Base-by-base conservation (phyloP, 2,797 vertebrate genomes). In the Leucoraja ocellata region DNA sequence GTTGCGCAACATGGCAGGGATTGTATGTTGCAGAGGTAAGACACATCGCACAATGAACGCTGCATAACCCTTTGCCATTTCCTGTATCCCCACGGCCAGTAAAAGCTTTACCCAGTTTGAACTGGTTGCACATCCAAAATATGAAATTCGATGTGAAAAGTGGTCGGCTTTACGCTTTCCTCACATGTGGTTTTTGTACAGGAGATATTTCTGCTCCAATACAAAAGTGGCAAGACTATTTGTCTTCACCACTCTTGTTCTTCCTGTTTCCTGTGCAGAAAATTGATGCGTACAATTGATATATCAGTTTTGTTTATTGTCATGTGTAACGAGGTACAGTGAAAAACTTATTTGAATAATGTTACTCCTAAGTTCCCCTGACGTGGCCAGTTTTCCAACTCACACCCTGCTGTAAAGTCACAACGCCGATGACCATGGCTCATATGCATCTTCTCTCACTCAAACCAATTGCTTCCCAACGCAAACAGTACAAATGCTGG, bases 1-100 rank as follows among this genome's bases (percentile, higher is more conserved):
- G 84, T 65, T 32, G n/a, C 36, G 84, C 84, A 88, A 88, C 61
- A 88, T 68, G 84, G 84, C 63, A 88, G 84, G 13, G 68, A n/a
- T 65, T 68, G 61, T 21, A 88, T 88, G 84, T 88, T 88, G 61
- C n/a, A 0, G n/a, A 88, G 84, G 28, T 68, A 88, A 88, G 14
- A 18, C 63, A 88, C 16, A 68, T 36, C 84, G n/a, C 65, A 63
- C 84, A 68, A 32, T 32, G 84, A 88, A 88, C 68, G 84, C 61
- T 10, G 65, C 36, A 88, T 88, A 63, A 68, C 25, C 84, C 61
- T 32, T 88, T n/a, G 68, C n/a, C n/a, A 32, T 88, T 68, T 88
- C n/a, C n/a, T n/a, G 4, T 16, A 88, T 32, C 32, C 10, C 84
- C 36, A 5, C 32, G 61, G 84, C n/a, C 84, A 54, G 7, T 14